These are phyloP conservation scores for Phaetusa simplex DNA, from an alignment of 2,113 vertebrate species.

Conservation along the genomic window DNA sequence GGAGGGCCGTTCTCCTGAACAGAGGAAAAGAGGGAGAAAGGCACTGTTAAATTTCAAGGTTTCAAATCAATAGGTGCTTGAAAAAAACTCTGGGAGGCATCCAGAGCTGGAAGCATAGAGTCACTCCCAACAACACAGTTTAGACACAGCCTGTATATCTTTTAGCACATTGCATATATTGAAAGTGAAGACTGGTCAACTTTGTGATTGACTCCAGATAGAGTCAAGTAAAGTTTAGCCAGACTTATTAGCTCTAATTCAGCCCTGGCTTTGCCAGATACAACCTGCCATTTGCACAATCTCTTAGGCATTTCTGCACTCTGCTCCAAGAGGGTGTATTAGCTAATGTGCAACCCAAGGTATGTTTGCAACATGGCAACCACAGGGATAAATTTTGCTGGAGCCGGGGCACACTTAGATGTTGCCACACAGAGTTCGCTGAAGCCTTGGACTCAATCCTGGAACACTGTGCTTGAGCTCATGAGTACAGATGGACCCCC, in stretches of 20 bases:
- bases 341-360: slow-evolving; percentile 42
- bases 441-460: slow-evolving; percentile 38
- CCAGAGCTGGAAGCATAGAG: background rate
- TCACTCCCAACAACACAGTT: background rate
- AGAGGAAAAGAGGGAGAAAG: background rate
- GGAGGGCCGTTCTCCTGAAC: background rate
- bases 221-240: slow-evolving; percentile 42
- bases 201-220: slow-evolving; percentile 45
- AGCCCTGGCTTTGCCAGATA: slow-evolving; percentile 25
- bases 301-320: slow-evolving; percentile 51
- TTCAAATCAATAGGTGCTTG: background rate
- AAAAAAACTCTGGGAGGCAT: background rate
- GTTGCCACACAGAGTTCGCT: slow-evolving; percentile 8
- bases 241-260: background rate
- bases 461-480: background rate
- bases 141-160: background rate
- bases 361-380: slow-evolving; percentile 33
- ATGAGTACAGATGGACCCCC: background rate
- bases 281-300: slow-evolving; percentile 28
- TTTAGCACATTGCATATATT: background rate
- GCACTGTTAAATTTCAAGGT: background rate
- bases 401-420: background rate
- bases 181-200: slow-evolving; percentile 2
- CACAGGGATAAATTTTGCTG: slow-evolving; percentile 4
- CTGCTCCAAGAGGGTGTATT: slow-evolving; percentile 37